These are phyloP conservation scores for Smithornis capensis DNA, from an alignment of 2,113 vertebrate species.

Conservation along the genomic window DNA sequence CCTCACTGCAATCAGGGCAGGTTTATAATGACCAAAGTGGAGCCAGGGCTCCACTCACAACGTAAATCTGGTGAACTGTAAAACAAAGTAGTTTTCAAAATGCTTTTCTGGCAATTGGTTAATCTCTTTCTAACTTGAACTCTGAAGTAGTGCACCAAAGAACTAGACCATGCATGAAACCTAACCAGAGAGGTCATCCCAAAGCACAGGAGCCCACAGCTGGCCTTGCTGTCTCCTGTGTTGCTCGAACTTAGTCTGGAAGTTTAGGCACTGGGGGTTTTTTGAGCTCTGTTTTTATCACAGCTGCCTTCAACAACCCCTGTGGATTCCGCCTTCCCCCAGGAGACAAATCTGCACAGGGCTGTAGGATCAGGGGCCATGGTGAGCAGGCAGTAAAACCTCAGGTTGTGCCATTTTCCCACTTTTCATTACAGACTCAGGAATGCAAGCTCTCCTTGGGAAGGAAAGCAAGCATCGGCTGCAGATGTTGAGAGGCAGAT, in stretches of 20 bases:
- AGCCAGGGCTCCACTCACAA: neutral
- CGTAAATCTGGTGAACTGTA: neutral
- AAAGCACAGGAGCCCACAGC: neutral
- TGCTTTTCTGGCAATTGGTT: neutral
- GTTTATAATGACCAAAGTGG: neutral
- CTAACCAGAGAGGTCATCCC: neutral
- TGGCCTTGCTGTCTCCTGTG: accelerated
- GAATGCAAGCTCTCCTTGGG: neutral
- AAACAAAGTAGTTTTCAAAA: neutral
- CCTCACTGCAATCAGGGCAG: neutral
- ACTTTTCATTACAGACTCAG: neutral
- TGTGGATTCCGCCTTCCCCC: neutral
- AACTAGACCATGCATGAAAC: neutral
- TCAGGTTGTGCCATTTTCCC: neutral
- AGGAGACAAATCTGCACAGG: accelerated
- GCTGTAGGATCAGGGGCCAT: accelerated
- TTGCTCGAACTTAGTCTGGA: neutral
- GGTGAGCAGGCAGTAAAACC: neutral
- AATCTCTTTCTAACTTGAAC: neutral
- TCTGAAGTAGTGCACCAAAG: neutral
- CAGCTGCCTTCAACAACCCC: neutral
- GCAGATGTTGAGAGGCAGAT: neutral
- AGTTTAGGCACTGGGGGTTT: too few species aligned
- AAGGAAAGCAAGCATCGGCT: neutral
- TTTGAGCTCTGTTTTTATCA: neutral